Evolutionary conservation across 2,113 vertebrate species (phyloP).

Genomic region (Coregonus clupeaformis): DNA sequence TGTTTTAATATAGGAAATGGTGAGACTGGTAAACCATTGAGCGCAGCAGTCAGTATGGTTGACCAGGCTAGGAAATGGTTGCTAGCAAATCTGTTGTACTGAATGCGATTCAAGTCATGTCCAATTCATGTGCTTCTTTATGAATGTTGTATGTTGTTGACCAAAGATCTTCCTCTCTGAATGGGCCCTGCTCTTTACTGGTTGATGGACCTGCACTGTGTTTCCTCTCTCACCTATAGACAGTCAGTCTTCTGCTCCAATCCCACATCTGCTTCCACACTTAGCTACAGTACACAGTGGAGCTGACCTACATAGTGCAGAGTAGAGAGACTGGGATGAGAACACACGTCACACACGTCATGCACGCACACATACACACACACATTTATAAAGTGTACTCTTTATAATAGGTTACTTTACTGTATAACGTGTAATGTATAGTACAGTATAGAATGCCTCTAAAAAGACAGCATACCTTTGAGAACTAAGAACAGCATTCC

Average conservation of each 20-base stretch:
- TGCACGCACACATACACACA: not conserved
- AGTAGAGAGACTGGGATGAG: not conserved
- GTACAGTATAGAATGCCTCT: too few species aligned
- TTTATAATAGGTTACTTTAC: too few species aligned
- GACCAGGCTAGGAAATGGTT: not conserved
- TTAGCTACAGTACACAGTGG: slow-evolving; percentile 32
- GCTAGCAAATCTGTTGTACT: not conserved
- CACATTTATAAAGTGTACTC: not conserved
- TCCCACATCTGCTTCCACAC: not conserved
- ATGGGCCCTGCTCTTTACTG: not conserved
- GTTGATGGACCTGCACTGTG: not conserved
- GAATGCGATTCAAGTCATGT: not conserved
- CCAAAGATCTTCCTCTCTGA: not conserved
- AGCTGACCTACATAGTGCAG: slow-evolving; percentile 55
- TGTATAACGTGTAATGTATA: not conserved
- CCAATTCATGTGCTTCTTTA: too few species aligned
- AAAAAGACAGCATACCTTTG: too few species aligned
- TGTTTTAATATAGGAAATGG: too few species aligned
- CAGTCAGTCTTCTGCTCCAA: not conserved
- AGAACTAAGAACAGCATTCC: too few species aligned
- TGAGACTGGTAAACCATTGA: too few species aligned
- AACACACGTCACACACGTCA: not conserved
- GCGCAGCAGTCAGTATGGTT: too few species aligned
- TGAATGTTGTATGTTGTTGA: too few species aligned
- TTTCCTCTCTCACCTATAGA: not conserved